phyloP scores from a whole-genome alignment of 2,113 vertebrate genomes.

The Ameiurus melas region DNA sequence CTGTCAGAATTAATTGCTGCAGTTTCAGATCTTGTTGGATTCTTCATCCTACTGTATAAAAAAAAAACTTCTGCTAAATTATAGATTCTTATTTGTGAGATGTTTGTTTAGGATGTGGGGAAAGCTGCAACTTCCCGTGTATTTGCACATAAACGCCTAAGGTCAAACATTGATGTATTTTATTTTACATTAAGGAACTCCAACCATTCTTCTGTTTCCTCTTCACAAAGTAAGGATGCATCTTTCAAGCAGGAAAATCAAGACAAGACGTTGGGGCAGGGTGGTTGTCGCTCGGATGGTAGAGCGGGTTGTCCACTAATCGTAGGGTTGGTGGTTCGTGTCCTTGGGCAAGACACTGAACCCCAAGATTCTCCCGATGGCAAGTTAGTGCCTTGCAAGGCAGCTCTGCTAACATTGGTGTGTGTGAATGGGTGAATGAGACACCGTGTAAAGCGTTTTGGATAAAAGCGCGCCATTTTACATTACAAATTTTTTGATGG shows the following conservation, averaged over 20 bases:
- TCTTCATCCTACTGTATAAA: neutral
- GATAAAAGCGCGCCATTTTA: too few relatives aligned
- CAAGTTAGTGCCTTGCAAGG: too few relatives aligned
- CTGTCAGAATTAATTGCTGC: neutral
- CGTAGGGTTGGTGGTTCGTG: too few relatives aligned
- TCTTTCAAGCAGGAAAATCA: neutral
- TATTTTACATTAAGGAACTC: neutral
- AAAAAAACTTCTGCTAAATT: neutral
- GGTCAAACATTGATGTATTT: neutral
- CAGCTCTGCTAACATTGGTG: too few relatives aligned
- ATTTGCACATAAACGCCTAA: neutral
- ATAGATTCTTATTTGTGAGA: neutral
- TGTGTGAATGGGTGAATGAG: too few relatives aligned
- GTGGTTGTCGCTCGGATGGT: too few relatives aligned
- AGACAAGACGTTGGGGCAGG: neutral
- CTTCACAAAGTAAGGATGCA: neutral
- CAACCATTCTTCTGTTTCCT: neutral
- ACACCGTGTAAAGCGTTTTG: too few relatives aligned
- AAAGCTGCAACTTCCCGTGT: too few relatives aligned
- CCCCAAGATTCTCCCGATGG: too few relatives aligned
- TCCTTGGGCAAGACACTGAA: too few relatives aligned
- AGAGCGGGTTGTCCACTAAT: too few relatives aligned
- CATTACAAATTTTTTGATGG: neutral
- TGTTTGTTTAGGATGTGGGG: neutral
- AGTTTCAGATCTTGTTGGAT: neutral